Percentiles rank a stretch among this genome's conserved stretches.
phyloP scores from a whole-genome alignment of 2,113 vertebrate species.

The Pelusios castaneus region DNA sequence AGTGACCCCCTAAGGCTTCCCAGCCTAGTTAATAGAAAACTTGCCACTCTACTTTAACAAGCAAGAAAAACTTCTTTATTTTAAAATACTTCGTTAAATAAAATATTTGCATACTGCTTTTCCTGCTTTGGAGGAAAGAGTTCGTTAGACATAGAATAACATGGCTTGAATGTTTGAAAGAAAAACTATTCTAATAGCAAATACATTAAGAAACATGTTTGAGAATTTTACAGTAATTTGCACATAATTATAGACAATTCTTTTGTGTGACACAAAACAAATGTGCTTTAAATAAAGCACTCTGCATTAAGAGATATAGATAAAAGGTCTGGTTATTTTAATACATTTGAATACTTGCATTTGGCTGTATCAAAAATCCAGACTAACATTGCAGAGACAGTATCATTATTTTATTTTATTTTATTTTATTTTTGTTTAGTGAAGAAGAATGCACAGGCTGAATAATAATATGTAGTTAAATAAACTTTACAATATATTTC shows the following conservation, averaged over 20 bases:
- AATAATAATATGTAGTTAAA: background rate
- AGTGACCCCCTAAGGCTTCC: conserved; percentile 67
- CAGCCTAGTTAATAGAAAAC: conserved; percentile 68
- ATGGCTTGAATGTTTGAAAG: background rate
- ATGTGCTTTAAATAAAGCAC: background rate
- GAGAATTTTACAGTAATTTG: background rate
- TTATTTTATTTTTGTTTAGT: background rate
- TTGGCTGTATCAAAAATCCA: background rate
- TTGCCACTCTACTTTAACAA: conserved; percentile 69
- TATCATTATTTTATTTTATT: background rate
- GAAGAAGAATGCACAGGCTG: background rate
- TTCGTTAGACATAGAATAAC: background rate
- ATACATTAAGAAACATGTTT: background rate
- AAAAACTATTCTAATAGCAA: background rate
- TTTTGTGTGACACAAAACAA: accelerated
- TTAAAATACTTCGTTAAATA: conserved; percentile 27
- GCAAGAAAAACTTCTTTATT: conserved; percentile 42
- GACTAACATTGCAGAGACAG: background rate
- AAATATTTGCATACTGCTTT: conserved; percentile 13
- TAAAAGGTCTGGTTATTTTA: background rate
- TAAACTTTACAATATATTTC: background rate
- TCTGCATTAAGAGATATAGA: background rate
- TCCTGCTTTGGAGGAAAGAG: background rate
- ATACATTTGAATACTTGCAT: background rate
- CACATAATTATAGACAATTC: background rate